Evolutionary conservation across 2,888 invertebrate species (phyloP).

Genomic region (Agrochola litura): DNA sequence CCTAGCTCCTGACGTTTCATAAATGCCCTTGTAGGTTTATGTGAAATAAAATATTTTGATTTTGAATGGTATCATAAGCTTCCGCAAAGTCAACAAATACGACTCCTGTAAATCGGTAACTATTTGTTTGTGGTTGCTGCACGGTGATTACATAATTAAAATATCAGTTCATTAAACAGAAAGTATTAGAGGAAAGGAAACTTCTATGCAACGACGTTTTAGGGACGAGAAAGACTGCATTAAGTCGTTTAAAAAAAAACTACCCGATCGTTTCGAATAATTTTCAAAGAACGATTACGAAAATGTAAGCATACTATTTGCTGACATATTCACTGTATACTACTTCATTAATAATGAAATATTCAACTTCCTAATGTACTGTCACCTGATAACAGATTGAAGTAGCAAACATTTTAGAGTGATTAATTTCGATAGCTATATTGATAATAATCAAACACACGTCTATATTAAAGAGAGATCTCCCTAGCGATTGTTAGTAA

Average conservation of each 20-base stretch:
- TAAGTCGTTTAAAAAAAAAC: not conserved
- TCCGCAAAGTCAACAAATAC: not conserved
- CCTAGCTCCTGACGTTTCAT: no score
- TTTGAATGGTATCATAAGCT: not conserved
- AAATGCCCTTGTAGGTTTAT: no score
- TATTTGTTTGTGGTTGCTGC: no score
- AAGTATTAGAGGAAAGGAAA: not conserved
- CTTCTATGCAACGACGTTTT: not conserved
- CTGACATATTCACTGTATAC: not conserved
- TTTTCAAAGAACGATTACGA: not conserved
- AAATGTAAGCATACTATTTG: not conserved
- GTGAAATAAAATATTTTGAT: no score
- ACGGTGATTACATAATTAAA: not conserved
- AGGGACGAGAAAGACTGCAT: not conserved
- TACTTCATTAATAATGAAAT: constrained; percentile 21
- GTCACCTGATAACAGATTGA: constrained; percentile 42
- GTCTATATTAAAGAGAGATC: constrained; percentile 18
- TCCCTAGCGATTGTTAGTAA: not conserved
- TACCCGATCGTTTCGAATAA: not conserved
- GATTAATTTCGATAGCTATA: constrained; percentile 33
- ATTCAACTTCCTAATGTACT: constrained; percentile 15
- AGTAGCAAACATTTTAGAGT: constrained; percentile 43
- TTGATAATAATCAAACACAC: constrained; percentile 25
- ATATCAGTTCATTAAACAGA: not conserved
- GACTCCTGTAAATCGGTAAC: not conserved